phyloP scores from a whole-genome alignment of 2,888 invertebrate genomes.

The Lepetodrilus schrolli region DNA sequence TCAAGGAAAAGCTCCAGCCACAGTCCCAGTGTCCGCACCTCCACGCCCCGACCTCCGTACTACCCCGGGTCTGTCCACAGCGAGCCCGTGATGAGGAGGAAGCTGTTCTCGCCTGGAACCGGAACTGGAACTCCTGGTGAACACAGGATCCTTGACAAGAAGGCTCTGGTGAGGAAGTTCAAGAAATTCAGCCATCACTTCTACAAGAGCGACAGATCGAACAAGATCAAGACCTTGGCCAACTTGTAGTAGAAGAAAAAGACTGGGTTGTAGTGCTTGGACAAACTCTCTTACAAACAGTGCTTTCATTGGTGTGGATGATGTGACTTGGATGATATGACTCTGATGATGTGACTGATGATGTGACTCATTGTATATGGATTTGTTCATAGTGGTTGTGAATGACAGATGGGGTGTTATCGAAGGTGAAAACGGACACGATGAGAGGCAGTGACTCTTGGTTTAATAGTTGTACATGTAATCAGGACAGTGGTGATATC shows the following conservation, averaged over 20 bases:
- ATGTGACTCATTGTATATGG: neutral
- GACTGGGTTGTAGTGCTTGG: neutral
- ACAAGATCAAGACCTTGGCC: slow-evolving; percentile 63
- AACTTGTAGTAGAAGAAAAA: slow-evolving; percentile 57
- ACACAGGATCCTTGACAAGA: slow-evolving; percentile 62
- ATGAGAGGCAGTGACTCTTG: too few relatives aligned
- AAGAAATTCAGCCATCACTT: slow-evolving; percentile 65
- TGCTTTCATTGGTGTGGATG: neutral
- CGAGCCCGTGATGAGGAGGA: slow-evolving; percentile 51
- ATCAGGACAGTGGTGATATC: neutral
- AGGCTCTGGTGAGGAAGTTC: slow-evolving; percentile 64
- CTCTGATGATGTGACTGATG: neutral
- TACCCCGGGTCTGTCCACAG: slow-evolving; percentile 43
- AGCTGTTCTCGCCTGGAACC: slow-evolving; percentile 50
- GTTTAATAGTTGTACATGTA: too few relatives aligned
- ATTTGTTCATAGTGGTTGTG: too few relatives aligned
- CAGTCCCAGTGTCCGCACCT: slow-evolving; percentile 44
- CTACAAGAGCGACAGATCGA: slow-evolving; percentile 53
- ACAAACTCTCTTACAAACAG: neutral
- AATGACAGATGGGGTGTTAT: too few relatives aligned
- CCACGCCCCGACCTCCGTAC: slow-evolving; percentile 46
- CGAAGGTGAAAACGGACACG: too few relatives aligned
- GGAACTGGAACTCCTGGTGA: slow-evolving; percentile 42
- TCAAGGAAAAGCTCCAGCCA: neutral
- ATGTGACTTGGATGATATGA: neutral